Conservation (phyloP, 2,797 vertebrate genomes). For the Gallinago stenura region DNA sequence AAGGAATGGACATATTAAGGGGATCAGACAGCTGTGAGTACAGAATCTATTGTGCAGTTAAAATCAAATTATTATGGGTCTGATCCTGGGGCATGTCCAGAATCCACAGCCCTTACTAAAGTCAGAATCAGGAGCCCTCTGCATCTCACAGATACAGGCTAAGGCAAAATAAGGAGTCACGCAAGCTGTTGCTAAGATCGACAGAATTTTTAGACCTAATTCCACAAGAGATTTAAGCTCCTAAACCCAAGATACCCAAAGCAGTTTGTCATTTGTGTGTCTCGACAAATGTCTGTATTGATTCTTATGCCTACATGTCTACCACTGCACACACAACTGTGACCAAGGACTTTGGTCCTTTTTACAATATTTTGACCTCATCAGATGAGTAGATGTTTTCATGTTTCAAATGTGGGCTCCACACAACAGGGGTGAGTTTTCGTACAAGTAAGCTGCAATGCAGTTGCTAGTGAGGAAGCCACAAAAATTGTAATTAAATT, state of each 20-base stretch:
- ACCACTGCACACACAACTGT: background rate
- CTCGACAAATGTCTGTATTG: background rate
- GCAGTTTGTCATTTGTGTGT: background rate
- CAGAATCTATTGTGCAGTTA: constrained; percentile 17
- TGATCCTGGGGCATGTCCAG: background rate
- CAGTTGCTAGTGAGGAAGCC: background rate
- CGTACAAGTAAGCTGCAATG: background rate
- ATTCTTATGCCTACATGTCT: background rate
- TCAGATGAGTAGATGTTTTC: background rate
- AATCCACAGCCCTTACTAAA: background rate
- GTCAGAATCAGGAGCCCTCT: background rate
- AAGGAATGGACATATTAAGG: constrained; percentile 32
- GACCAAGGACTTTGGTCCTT: background rate
- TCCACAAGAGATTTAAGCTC: background rate
- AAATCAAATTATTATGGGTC: background rate
- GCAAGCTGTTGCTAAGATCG: background rate
- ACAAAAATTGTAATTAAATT: background rate
- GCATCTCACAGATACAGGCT: background rate
- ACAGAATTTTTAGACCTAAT: background rate
- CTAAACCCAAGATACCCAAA: background rate
- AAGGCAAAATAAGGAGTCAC: background rate
- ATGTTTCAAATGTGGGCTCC: background rate
- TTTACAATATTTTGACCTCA: background rate
- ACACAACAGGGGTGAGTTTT: background rate
- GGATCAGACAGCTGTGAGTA: constrained; percentile 22